A percentile compares a stretch with the other conserved stretches of the same genome.
These are phyloP conservation scores for Candidula unifasciata DNA, from an alignment of 2,888 invertebrate genomes.

Conservation along the genomic window DNA sequence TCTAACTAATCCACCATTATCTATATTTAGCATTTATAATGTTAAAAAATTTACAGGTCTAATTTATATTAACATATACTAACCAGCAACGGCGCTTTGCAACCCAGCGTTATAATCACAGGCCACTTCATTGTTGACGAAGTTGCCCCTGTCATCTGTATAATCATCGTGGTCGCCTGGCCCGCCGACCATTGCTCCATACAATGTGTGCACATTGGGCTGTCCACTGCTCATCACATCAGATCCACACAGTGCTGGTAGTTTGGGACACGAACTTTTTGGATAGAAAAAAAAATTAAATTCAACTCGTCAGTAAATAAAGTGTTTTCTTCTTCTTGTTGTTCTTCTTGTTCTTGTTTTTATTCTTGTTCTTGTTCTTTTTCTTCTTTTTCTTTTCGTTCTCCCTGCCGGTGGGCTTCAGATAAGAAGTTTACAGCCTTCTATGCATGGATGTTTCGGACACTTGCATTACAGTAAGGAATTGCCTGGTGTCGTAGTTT, in stretches of 20 bases:
- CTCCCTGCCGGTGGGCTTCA: too few species aligned
- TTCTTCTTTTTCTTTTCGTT: too few species aligned
- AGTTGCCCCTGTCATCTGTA: conserved; percentile 67
- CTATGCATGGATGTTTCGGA: too few species aligned
- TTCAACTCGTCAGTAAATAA: not conserved
- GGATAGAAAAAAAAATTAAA: not conserved
- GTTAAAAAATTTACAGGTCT: too few species aligned
- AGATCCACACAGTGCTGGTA: conserved; percentile 25
- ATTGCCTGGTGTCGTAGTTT: too few species aligned
- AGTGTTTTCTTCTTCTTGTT: not conserved
- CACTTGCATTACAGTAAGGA: too few species aligned
- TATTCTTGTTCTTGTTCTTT: too few species aligned
- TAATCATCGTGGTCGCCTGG: conserved; percentile 68
- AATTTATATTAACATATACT: not conserved
- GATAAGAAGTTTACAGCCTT: too few species aligned
- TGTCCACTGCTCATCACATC: conserved; percentile 36
- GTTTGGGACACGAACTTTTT: conserved; percentile 29
- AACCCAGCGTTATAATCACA: conserved; percentile 75
- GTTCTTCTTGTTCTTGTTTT: too few species aligned
- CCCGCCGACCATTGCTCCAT: conserved; percentile 75
- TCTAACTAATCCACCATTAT: too few species aligned
- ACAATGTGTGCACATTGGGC: conserved; percentile 70
- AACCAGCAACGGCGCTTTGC: conserved; percentile 74
- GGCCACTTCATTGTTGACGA: conserved; percentile 72
- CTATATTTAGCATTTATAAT: too few species aligned